Evolutionary conservation across 2,888 invertebrate genomes (phyloP).

Genomic region (Anticlea derivata): DNA sequence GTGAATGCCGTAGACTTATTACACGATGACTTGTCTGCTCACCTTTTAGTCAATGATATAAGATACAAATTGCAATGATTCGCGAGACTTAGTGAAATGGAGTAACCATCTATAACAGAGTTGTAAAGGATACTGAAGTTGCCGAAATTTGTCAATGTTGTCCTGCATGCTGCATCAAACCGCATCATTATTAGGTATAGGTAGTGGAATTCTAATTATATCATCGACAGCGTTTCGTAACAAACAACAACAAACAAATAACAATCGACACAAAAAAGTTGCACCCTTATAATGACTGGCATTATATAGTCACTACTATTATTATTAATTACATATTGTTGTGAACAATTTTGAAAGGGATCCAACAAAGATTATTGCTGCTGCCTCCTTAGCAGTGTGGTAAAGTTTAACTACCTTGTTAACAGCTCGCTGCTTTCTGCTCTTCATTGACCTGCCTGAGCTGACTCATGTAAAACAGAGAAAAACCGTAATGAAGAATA

Average conservation of each 20-base stretch:
- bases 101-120: too few relatives aligned
- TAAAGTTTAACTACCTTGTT: too few relatives aligned
- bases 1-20: too few relatives aligned
- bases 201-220: constrained; percentile 40
- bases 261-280: constrained; percentile 3
- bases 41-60: too few relatives aligned
- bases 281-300: background rate
- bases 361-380: background rate
- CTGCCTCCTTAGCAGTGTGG: too few relatives aligned
- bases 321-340: background rate
- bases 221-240: constrained; percentile 34
- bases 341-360: background rate
- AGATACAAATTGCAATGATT: too few relatives aligned
- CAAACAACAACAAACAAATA: constrained; percentile 39
- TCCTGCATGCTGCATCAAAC: constrained; percentile 35
- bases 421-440: too few relatives aligned
- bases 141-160: constrained; percentile 12
- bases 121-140: constrained; percentile 11
- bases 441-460: too few relatives aligned
- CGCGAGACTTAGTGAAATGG: too few relatives aligned
- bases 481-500: too few relatives aligned
- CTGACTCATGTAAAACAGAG: too few relatives aligned
- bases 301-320: constrained; percentile 1
- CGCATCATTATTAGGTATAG: constrained; percentile 16
- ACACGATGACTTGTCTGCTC: too few relatives aligned